Conservation (phyloP, 1,140 invertebrate genomes). For the Myzus persicae region DNA sequence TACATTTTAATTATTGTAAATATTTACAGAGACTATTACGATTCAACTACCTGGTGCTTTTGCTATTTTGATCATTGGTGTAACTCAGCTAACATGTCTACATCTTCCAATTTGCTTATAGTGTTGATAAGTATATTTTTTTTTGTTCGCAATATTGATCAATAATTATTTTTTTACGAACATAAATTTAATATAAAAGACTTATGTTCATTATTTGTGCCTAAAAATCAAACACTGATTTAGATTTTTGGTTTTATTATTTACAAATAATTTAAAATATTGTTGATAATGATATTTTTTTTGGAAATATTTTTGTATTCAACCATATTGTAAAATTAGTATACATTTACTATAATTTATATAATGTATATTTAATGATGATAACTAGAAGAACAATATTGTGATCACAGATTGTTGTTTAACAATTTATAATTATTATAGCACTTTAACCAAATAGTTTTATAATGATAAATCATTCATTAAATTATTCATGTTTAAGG, state of each 20-base stretch:
- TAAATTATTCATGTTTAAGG: not conserved
- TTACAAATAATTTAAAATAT: not conserved
- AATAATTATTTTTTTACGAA: not conserved
- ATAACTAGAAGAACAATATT: not conserved
- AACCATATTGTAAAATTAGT: not conserved
- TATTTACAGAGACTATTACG: conserved; percentile 78
- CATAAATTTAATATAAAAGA: not conserved
- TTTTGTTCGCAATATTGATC: conserved; percentile 38
- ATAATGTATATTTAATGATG: not conserved
- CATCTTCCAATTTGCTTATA: conserved; percentile 57
- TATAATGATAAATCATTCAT: not conserved
- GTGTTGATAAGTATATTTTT: conserved; percentile 53
- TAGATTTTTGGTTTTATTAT: not conserved
- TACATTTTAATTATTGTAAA: conserved; percentile 4
- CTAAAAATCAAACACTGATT: not conserved
- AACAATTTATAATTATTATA: not conserved
- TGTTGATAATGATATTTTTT: conserved; percentile 4
- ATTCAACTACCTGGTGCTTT: conserved; percentile 87
- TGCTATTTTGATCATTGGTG: conserved; percentile 91
- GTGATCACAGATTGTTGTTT: not conserved
- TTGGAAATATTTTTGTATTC: not conserved
- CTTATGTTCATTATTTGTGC: not conserved
- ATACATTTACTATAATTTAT: not conserved
- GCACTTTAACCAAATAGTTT: not conserved
- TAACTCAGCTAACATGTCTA: conserved; percentile 67